Percentiles rank a stretch among this genome's conserved stretches.
Evolutionary conservation across 2,888 invertebrate genomes (phyloP).

Genomic region (Phengaris arion): DNA sequence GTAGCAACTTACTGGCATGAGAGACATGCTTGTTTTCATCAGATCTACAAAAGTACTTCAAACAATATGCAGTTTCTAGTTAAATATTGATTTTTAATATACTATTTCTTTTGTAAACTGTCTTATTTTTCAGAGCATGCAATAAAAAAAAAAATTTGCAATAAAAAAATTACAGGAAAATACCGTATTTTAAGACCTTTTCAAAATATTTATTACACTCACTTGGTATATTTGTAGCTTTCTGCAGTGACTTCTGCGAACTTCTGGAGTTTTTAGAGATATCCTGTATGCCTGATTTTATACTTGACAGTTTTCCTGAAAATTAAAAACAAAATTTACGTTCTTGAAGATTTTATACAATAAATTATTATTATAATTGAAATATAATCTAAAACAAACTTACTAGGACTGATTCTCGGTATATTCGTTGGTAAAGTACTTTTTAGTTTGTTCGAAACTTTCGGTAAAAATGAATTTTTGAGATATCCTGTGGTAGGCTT

Average conservation of each 20-base stretch:
- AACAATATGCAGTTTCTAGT: no score
- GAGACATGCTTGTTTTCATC: no score
- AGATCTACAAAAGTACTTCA: no score
- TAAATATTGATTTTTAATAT: no score
- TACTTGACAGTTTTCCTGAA: constrained; percentile 48
- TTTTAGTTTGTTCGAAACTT: background rate
- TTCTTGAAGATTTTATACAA: background rate
- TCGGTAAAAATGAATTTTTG: constrained; percentile 15
- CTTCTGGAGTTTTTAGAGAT: constrained; percentile 35
- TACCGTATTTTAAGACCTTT: no score
- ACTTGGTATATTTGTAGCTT: constrained; percentile 52
- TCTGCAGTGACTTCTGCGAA: constrained; percentile 41
- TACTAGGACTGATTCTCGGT: constrained; percentile 56
- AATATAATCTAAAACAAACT: constrained; percentile 32
- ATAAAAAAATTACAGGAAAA: no score
- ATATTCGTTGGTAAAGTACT: constrained; percentile 41
- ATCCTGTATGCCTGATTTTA: constrained; percentile 38
- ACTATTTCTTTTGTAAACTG: no score
- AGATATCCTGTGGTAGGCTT: background rate
- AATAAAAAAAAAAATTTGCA: no score
- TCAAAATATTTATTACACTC: constrained; percentile 37
- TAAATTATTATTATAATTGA: background rate
- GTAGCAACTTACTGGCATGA: no score
- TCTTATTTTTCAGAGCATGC: no score
- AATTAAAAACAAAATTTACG: constrained; percentile 32